These are phyloP conservation scores for Reticulitermes speratus DNA, from an alignment of 1,140 invertebrate genomes.

Conservation along the genomic window DNA sequence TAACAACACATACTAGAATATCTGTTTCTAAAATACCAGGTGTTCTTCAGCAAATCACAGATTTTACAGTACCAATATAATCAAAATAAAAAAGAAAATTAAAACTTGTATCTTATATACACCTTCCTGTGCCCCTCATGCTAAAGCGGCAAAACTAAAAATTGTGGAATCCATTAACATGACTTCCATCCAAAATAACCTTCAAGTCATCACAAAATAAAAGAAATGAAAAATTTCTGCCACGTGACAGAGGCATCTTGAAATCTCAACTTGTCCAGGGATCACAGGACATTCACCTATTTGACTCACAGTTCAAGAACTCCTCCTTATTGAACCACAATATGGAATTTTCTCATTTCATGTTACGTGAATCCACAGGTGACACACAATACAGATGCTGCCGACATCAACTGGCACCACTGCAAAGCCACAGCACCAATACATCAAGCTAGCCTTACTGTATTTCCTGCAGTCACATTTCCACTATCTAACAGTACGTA, in stretches of 20 bases:
- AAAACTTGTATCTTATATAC: not conserved
- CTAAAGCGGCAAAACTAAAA: not conserved
- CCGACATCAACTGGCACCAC: not conserved
- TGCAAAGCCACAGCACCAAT: not conserved
- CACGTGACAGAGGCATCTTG: not conserved
- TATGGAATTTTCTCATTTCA: too few relatives aligned
- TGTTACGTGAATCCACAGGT: too few relatives aligned
- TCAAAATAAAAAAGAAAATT: not conserved
- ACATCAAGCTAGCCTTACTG: not conserved
- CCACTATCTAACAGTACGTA: not conserved
- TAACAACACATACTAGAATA: not conserved
- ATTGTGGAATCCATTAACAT: not conserved
- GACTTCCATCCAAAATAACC: not conserved
- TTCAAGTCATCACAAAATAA: not conserved
- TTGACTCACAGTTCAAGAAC: not conserved
- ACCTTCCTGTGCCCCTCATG: not conserved
- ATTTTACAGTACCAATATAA: not conserved
- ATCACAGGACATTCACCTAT: not conserved
- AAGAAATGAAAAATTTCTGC: not conserved
- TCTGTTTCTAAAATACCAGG: not conserved
- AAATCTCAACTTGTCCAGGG: not conserved
- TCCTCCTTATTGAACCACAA: not conserved
- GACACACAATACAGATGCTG: not conserved
- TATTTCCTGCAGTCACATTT: not conserved
- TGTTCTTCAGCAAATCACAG: constrained; percentile 1